phyloP scores from a whole-genome alignment of 1,140 invertebrate genomes.

The Drosophila leontia region DNA sequence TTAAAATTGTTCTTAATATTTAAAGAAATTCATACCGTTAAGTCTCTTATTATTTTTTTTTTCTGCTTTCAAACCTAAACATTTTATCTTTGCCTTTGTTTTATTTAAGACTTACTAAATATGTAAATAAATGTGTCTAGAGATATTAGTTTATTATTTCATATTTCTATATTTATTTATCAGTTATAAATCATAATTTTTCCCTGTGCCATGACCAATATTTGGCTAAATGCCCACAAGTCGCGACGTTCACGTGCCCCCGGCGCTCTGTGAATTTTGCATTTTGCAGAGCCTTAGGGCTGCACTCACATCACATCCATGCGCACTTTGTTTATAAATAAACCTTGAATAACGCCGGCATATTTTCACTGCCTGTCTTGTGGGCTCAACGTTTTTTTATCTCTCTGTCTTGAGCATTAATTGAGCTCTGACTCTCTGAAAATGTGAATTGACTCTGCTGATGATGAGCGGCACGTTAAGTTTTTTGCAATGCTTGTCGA shows the following conservation, averaged over 20 bases:
- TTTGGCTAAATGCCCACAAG: slow-evolving; percentile 61
- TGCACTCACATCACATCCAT: slow-evolving; percentile 27
- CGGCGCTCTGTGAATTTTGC: slow-evolving; percentile 37
- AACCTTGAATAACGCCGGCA: slow-evolving; percentile 70
- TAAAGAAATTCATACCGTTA: too few species aligned
- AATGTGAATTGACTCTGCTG: slow-evolving; percentile 1
- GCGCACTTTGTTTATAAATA: slow-evolving; percentile 76
- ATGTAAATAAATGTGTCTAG: too few species aligned
- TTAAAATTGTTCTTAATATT: background rate
- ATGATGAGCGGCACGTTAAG: slow-evolving; percentile 3
- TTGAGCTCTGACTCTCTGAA: slow-evolving; percentile 39
- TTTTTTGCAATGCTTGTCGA: slow-evolving; percentile 12
- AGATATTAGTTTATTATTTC: too few species aligned
- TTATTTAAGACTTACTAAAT: background rate
- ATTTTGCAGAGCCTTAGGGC: slow-evolving; percentile 38
- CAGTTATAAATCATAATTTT: background rate
- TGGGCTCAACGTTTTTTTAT: slow-evolving; percentile 26
- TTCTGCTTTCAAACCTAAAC: too few species aligned
- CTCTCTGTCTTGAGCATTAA: slow-evolving; percentile 23
- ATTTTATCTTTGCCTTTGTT: background rate
- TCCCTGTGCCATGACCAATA: slow-evolving; percentile 13
- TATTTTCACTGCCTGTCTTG: slow-evolving; percentile 32
- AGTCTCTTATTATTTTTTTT: background rate
- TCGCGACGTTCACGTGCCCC: slow-evolving; percentile 61
- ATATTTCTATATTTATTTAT: background rate